Conservation (phyloP, 2,888 invertebrate genomes). For the Phytoseiulus persimilis region DNA sequence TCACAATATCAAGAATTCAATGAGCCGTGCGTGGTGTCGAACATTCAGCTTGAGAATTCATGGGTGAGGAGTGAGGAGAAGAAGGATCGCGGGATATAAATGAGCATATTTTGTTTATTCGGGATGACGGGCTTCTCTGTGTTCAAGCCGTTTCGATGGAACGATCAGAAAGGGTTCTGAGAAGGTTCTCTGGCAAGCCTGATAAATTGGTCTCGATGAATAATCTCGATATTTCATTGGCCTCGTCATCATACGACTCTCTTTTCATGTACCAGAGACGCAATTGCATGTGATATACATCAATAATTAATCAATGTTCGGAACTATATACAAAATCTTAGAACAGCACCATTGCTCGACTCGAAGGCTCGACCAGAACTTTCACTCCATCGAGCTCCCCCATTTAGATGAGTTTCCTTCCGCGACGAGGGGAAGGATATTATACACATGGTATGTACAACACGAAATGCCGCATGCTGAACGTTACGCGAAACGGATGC, state of each 20-base stretch:
- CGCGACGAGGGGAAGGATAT: not conserved
- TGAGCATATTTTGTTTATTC: not conserved
- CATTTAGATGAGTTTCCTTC: not conserved
- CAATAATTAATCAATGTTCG: not conserved
- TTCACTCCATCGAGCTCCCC: not conserved
- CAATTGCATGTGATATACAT: not conserved
- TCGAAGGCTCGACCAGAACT: not conserved
- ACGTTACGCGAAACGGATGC: not conserved
- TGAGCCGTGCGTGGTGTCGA: no score
- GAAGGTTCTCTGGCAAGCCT: not conserved
- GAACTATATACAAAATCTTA: not conserved
- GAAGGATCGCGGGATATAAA: not conserved
- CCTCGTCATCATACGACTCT: not conserved
- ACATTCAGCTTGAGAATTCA: no score
- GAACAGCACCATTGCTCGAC: slow-evolving; percentile 5
- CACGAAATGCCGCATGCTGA: not conserved
- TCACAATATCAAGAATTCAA: no score
- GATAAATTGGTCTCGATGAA: not conserved
- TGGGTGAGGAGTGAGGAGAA: not conserved
- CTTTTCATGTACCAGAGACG: not conserved
- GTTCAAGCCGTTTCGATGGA: not conserved
- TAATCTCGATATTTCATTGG: not conserved
- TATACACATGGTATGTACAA: slow-evolving; percentile 34
- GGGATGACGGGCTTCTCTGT: not conserved
- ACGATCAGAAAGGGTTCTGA: not conserved